Evolutionary conservation across 2,113 vertebrate species (phyloP), one percentile per base, ranked within the genome.

Genomic region (Atlantisia rogersi): DNA sequence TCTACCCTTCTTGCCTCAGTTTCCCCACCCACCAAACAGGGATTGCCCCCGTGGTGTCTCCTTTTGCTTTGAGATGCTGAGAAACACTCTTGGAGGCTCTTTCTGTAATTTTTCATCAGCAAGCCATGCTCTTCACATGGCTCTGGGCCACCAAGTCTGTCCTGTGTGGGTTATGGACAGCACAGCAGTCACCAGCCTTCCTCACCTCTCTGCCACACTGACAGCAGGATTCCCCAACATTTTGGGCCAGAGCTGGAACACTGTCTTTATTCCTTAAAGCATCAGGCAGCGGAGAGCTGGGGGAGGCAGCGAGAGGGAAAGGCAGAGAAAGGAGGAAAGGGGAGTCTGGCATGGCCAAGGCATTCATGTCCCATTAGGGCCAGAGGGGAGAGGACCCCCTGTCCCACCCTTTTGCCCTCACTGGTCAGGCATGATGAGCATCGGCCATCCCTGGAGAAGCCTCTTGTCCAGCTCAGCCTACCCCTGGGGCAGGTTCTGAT

Each of bases 101-200:
- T 5, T 1, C 12, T n/a, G 24, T 0, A 4, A 14, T 19, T 15
- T 50, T 40, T 8, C 21, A 13, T 11, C 37, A 79, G 55, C 32
- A 16, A 18, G 10, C 5, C 0, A 4, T 2, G 31, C 19, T 76
- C n/a, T 53, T 32, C 0, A 22, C 2, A 1, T 6, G 52, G 10
- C 46, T 85, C 40, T 24, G 62, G 20, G 37, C 24, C 52, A 64
- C 56, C 70, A n/a, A 4, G 15, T 17, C 22, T 16, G 50, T 42
- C 78, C 64, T 35, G 48, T 22, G 1, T 11, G 14, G 59, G 31
- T 59, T 9, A 5, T 2, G 18, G 44, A 3, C 67, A 44, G 8
- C 39, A 2, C 32, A 0, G 0, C 1, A 4, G 12, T 4, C 35
- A 69, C n/a, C 87, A 87, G n/a, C 65, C 31, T 35, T 40, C 12